Evolutionary conservation across 2,888 invertebrate genomes (phyloP).

Genomic region (Dendrolimus houi): DNA sequence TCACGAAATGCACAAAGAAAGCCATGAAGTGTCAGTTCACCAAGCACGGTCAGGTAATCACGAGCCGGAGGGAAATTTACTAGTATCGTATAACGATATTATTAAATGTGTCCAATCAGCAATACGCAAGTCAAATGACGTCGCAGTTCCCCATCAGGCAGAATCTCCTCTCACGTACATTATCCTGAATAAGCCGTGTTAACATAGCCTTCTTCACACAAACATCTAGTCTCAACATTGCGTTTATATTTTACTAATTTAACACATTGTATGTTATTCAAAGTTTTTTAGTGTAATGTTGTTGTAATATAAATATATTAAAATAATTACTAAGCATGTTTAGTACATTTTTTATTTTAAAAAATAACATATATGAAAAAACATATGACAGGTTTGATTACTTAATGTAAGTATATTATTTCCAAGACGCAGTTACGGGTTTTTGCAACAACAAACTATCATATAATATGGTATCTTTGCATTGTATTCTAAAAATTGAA

Average conservation of each 20-base stretch:
- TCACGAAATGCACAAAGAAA: neutral
- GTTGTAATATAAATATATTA: conserved; percentile 10
- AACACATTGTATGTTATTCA: neutral
- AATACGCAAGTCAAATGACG: conserved; percentile 20
- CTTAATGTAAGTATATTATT: too few relatives aligned
- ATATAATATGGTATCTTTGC: too few relatives aligned
- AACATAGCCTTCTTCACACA: conserved; percentile 10
- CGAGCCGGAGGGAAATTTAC: neutral
- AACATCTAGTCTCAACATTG: conserved; percentile 30
- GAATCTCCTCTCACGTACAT: conserved; percentile 55
- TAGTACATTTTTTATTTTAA: neutral
- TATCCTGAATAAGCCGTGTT: conserved; percentile 41
- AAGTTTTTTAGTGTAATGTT: conserved; percentile 1
- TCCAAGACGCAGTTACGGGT: too few relatives aligned
- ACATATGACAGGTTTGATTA: too few relatives aligned
- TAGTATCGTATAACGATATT: conserved; percentile 41
- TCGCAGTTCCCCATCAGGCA: conserved; percentile 15
- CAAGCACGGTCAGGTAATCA: neutral
- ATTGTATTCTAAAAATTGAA: too few relatives aligned
- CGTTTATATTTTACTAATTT: neutral
- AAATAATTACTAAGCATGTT: neutral
- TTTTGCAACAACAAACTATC: too few relatives aligned
- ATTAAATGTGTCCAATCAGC: conserved; percentile 51
- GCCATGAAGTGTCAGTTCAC: neutral
- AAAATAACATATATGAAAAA: neutral